Evolutionary conservation across 2,888 invertebrate genomes (phyloP), one percentile per base, ranked within the genome.

Genomic region (Sarcophaga caerulescens): DNA sequence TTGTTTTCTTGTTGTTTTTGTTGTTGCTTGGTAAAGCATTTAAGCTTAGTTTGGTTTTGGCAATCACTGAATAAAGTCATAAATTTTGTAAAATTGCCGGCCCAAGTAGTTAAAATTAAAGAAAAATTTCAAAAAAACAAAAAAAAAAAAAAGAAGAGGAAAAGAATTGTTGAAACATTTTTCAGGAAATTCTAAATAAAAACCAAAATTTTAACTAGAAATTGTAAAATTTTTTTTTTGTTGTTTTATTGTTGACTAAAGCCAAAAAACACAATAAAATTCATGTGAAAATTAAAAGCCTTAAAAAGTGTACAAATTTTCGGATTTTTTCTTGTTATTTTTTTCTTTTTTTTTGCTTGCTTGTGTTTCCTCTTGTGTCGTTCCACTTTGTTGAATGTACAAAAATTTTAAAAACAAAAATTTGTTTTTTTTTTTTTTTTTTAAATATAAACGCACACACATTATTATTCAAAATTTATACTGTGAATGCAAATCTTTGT

Each of bases 301-400:
- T 52, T 52, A 52, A 52, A 52, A 52, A 5, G 14, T 5, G 12
- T 52, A 52, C 1, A 52, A 2, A 52, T 52, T 12, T 52, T 14
- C 0, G 52, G 12, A 17, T 17, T 14, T 52, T 52, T 14, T 47
- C 1, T 47, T 14, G 14, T 14, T 47, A n/a, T n/a, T n/a, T n/a
- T n/a, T n/a, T n/a, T n/a, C n/a, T n/a, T n/a, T n/a, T n/a, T n/a
- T n/a, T n/a, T n/a, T n/a, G n/a, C 2, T 47, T 52, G 12, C 10
- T 52, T 14, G 12, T 52, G 14, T 65, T 66, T 14, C n/a, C 60
- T n/a, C 60, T 45, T 17, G 10, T 52, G 17, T 70, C 65, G 78
- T 75, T 84, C 65, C 78, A 84, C 68, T 75, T 79, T 75, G 59
- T 70, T 75, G 74, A 75, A 47, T 69, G 69, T 75, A 52, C 10